Evolutionary conservation across 2,888 invertebrate species (phyloP), one percentile per base, ranked within the genome.

Genomic region (Patella ulyssiponensis): DNA sequence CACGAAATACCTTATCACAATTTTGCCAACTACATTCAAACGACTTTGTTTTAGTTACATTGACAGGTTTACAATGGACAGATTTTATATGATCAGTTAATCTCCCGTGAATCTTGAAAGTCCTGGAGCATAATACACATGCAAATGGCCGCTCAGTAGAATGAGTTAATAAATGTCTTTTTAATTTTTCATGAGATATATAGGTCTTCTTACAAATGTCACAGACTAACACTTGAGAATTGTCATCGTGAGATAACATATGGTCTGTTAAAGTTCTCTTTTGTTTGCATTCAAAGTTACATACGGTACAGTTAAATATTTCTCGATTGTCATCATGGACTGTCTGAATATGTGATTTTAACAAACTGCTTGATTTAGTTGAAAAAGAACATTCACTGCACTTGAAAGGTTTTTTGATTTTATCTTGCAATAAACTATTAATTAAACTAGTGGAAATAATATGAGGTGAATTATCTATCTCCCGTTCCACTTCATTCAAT

Each of bases 101-200:
- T 20, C 80, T 78, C n/a, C 77, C 77, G 69, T 80, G 73, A 9
- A 79, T 77, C 74, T 82, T 82, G 70, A 82, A 82, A 11, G 75
- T 71, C 58, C 76, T 78, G 4, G 72, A 52, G 70, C 84, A 84
- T 20, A 74, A 15, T 2, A 14, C 20, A 75, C 85, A 85, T n/a
- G 70, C 56, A 78, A 78, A 82, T 20, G 76, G 80, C 17, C 82
- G 73, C 3, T 70, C 73, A 4, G 74, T 74, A 44, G 64, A 75
- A 73, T 84, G 84, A 52, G 78, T 82, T n/a, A 76, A 78, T 17
- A 69, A n/a, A 77, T 84, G 84, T 17, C 83, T 76, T 53, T 82
- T 83, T 53, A 84, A 73, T 17, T 79, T 80, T 51, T 71, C 72
- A 17, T 64, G 51, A 56, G 82, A 78, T 53, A 77, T 27, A 77